Evolutionary conservation across 2,888 invertebrate genomes (phyloP).

Genomic region (Ectemnius lituratus): DNA sequence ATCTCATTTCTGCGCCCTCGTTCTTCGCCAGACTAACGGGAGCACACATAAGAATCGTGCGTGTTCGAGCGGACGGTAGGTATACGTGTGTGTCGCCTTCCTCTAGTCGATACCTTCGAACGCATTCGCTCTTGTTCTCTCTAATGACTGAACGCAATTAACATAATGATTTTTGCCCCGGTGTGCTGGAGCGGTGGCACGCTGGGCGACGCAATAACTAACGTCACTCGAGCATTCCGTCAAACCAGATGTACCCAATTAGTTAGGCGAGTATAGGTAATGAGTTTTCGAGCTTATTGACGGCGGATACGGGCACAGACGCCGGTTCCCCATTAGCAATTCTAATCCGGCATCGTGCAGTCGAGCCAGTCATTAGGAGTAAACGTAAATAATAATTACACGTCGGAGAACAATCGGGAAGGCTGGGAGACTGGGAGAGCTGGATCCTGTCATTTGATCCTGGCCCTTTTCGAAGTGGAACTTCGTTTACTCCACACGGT

Average conservation of each 20-base stretch:
- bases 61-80: neutral
- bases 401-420: slow-evolving; percentile 61
- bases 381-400: slow-evolving; percentile 71
- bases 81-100: too few species aligned
- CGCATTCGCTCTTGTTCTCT: slow-evolving; percentile 32
- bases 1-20: too few species aligned
- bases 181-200: neutral
- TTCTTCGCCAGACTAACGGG: neutral
- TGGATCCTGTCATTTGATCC: slow-evolving; percentile 28
- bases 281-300: slow-evolving; percentile 66
- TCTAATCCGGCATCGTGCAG: slow-evolving; percentile 61
- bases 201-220: slow-evolving; percentile 48
- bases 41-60: neutral
- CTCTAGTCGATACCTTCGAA: neutral
- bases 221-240: slow-evolving; percentile 47
- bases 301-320: slow-evolving; percentile 46
- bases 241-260: slow-evolving; percentile 62
- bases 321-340: slow-evolving; percentile 65
- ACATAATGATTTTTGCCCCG: slow-evolving; percentile 37
- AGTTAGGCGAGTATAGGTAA: slow-evolving; percentile 58
- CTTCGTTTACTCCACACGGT: slow-evolving; percentile 11
- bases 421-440: slow-evolving; percentile 25
- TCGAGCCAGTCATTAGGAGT: slow-evolving; percentile 57
- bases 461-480: neutral
- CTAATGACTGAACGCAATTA: slow-evolving; percentile 38